Conservation (phyloP, 2,888 invertebrate species). For the Drosophila anomalata region DNA sequence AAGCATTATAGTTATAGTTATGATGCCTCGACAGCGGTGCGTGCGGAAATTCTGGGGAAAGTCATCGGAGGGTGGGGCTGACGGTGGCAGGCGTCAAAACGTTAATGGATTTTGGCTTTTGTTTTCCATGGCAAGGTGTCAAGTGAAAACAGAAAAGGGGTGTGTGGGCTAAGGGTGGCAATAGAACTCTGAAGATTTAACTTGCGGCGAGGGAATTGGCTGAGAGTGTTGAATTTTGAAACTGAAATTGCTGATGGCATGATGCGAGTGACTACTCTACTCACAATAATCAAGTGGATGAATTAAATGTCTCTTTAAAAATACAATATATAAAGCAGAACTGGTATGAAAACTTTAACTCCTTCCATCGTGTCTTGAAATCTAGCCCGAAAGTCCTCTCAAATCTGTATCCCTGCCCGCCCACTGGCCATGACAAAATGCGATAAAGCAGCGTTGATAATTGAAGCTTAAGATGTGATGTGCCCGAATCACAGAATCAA, state of each 20-base stretch:
- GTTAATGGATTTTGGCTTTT: constrained; percentile 52
- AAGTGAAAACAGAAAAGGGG: background rate
- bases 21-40: constrained; percentile 48
- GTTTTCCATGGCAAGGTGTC: constrained; percentile 44
- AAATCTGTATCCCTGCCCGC: background rate
- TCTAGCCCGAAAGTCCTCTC: background rate
- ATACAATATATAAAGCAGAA: background rate
- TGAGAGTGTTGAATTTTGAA: constrained; percentile 1
- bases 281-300: background rate
- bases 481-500: constrained; percentile 27
- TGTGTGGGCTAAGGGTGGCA: background rate
- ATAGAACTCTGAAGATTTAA: constrained; percentile 9
- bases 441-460: constrained; percentile 31
- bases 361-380: background rate
- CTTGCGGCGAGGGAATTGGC: constrained; percentile 22
- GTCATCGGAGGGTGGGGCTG: background rate
- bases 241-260: background rate
- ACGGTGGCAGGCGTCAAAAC: constrained; percentile 33
- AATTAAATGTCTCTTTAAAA: background rate
- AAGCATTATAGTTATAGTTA: constrained; percentile 72
- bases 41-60: constrained; percentile 15
- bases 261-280: background rate
- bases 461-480: constrained; percentile 41
- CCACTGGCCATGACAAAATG: constrained; percentile 10
- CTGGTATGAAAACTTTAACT: background rate